A percentile compares a stretch with the other conserved stretches of the same genome.
phyloP scores from a whole-genome alignment of 2,797 vertebrate species.

The Hoplostethus mediterraneus region DNA sequence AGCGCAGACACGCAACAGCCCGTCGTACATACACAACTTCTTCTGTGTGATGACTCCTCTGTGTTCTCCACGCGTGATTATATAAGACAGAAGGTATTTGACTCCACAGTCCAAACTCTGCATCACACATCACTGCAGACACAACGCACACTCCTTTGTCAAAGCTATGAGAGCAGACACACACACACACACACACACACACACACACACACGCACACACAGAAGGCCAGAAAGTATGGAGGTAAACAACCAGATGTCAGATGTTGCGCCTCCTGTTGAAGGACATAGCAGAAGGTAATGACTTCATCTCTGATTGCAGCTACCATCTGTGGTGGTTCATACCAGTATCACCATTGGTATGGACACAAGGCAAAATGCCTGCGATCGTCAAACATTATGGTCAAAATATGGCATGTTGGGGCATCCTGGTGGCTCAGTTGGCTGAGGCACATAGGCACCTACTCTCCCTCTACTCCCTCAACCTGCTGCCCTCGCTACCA shows the following conservation, averaged over 20 bases:
- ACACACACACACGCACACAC: conserved; percentile 26
- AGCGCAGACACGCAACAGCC: no score
- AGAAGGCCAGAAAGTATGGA: conserved; percentile 14
- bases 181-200: conserved; percentile 21
- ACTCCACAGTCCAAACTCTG: background rate
- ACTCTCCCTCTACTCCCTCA: conserved; percentile 28
- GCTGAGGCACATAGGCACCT: conserved; percentile 8
- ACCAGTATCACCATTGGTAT: background rate
- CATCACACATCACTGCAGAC: conserved; percentile 35
- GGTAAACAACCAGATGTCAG: conserved; percentile 26
- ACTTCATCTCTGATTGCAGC: conserved; percentile 12
- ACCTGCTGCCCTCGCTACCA: conserved; percentile 21
- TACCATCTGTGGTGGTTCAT: conserved; percentile 13
- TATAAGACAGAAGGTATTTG: background rate
- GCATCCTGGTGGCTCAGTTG: no score
- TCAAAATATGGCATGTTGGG: background rate
- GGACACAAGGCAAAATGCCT: background rate
- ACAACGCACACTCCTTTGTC: conserved; percentile 9
- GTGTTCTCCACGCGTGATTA: background rate
- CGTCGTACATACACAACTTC: background rate
- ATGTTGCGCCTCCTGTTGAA: conserved; percentile 28
- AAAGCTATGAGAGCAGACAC: conserved; percentile 34
- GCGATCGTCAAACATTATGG: background rate
- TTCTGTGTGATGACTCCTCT: background rate
- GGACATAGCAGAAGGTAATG: background rate